phyloP scores from a whole-genome alignment of 2,888 invertebrate species.

The Macrosiphum euphorbiae region DNA sequence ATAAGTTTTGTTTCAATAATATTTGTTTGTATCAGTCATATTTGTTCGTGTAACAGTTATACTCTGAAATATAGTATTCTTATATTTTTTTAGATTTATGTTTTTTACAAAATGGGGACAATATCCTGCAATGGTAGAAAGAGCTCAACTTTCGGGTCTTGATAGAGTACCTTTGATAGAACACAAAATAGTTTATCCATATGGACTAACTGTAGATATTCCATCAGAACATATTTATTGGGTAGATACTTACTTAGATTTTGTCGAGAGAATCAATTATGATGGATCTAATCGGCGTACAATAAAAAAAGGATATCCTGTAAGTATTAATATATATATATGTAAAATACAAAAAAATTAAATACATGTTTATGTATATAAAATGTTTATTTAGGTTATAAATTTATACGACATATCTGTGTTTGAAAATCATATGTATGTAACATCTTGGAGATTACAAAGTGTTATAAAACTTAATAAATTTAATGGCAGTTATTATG shows the following conservation, averaged over 20 bases:
- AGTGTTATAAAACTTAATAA: slow-evolving; percentile 77
- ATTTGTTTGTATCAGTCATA: background rate
- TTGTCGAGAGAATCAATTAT: slow-evolving; percentile 84
- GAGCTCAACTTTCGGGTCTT: slow-evolving; percentile 78
- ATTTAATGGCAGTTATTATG: slow-evolving; percentile 72
- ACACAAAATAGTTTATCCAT: slow-evolving; percentile 83
- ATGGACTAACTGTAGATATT: slow-evolving; percentile 80
- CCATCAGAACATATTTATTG: slow-evolving; percentile 81
- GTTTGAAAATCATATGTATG: slow-evolving; percentile 81
- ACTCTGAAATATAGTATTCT: slow-evolving; percentile 30
- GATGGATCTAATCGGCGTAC: slow-evolving; percentile 78
- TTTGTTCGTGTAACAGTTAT: background rate
- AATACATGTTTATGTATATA: slow-evolving; percentile 2
- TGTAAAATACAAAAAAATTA: background rate
- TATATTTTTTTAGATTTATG: slow-evolving; percentile 73
- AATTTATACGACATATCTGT: slow-evolving; percentile 80
- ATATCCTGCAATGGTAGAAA: slow-evolving; percentile 76
- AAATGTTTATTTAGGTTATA: slow-evolving; percentile 73
- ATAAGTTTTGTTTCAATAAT: background rate
- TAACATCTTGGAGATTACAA: slow-evolving; percentile 80
- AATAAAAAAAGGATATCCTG: slow-evolving; percentile 74
- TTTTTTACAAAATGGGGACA: slow-evolving; percentile 85
- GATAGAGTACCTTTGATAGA: slow-evolving; percentile 74
- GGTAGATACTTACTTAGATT: slow-evolving; percentile 85
- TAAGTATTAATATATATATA: slow-evolving; percentile 68